Base-by-base conservation (phyloP, 2,797 vertebrate species). In the Centropyge bicolor region DNA sequence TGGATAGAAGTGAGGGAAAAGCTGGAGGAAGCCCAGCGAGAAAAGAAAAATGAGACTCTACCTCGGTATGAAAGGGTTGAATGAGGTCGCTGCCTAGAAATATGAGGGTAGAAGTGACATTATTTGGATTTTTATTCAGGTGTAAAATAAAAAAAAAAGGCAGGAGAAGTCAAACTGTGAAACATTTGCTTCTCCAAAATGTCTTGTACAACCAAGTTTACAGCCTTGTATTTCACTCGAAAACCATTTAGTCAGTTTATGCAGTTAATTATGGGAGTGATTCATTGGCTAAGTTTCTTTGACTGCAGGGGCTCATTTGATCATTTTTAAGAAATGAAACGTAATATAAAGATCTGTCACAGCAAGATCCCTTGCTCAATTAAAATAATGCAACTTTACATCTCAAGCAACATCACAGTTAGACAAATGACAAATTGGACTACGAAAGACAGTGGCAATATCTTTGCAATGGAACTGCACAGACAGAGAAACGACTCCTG, bases 31-130 rank as follows among this genome's bases (percentile, higher is more conserved):
- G 38, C 1, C 19, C 48, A 67, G 55, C 46, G 35, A 5, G 11
- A 45, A n/a, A 57, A 64, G 6, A 51, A 57, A 80, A 69, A 27
- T 31, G 11, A 54, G 46, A 60, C 20, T 70, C 13, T 27, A 3
- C 36, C 36, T 46, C 8, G 5, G 4, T 24, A 10, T 63, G 46
- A 62, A 55, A 65, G 17, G 36, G 10, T n/a, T 27, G 19, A 20
- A 56, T 8, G 51, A 71, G 8, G 36, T 35, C 6, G 20, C 19
- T 54, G 55, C 51, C 54, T 22, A 0, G 49, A 71, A 78, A 57
- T 45, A 49, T 38, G 14, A 41, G 35, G 11, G 3, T 8, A 27
- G 52, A 70, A 62, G 22, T 20, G 20, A 35, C n/a, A 51, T 55
- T 9, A 54, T 59, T 46, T 31, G 8, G 41, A 19, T 62, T 64